Conservation (phyloP, 1,140 invertebrate species). For the Pseudachorutes palmiensis region DNA sequence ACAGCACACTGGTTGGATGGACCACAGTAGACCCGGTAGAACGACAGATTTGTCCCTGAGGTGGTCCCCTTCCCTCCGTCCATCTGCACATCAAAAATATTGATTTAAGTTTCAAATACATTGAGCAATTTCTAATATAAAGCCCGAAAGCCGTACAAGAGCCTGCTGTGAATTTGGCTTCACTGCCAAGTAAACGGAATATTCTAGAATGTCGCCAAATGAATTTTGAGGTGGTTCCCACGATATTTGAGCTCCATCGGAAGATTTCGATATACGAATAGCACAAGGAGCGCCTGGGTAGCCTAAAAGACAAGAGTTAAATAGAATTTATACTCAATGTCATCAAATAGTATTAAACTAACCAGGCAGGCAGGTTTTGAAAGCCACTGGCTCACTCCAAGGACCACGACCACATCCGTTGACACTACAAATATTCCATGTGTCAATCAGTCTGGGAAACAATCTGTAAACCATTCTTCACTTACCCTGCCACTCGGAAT, state of each 20-base stretch:
- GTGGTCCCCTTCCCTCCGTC: not conserved
- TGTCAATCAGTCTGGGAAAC: not conserved
- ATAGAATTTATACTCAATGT: not conserved
- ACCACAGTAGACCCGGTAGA: constrained; percentile 95
- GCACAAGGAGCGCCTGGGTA: constrained; percentile 95
- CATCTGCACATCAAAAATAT: not conserved
- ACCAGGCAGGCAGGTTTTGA: constrained; percentile 88
- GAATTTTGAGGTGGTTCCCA: constrained; percentile 94
- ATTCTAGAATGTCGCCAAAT: constrained; percentile 90
- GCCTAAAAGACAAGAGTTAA: constrained; percentile 45
- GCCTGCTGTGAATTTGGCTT: constrained; percentile 49
- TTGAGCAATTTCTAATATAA: not conserved
- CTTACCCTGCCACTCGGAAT: constrained; percentile 76
- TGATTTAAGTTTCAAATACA: not conserved
- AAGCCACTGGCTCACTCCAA: constrained; percentile 78
- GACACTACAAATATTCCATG: not conserved
- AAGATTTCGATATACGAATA: constrained; percentile 95
- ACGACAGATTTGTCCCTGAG: constrained; percentile 60
- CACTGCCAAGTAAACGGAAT: constrained; percentile 97
- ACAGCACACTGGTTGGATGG: constrained; percentile 86
- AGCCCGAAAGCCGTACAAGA: constrained; percentile 9
- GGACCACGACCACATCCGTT: not conserved
- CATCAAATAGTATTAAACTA: not conserved
- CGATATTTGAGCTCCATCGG: constrained; percentile 87
- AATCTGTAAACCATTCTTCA: too few relatives aligned